Evolutionary conservation across 2,888 invertebrate species (phyloP), one percentile per base, ranked within the genome.

Genomic region (Drosophila buzzatii): DNA sequence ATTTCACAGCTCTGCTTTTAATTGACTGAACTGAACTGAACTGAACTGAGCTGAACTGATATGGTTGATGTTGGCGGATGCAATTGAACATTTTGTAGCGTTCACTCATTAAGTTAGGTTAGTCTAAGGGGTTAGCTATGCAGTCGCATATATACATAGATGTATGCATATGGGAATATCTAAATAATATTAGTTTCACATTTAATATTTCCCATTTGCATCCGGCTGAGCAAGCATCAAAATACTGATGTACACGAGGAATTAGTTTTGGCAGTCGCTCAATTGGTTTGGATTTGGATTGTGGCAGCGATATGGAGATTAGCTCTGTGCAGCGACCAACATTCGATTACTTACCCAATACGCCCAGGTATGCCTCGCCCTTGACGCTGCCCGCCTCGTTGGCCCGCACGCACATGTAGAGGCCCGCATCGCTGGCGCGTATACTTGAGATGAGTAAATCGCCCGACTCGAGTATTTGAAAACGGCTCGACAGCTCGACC

Each of bases 351-450:
- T 94, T 93, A 97, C 97, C 97, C 87, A 98, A 94, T 70, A 99
- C 98, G 80, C 95, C 95, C 68, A 99, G 94, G 92, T 95, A 96
- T 47, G 97, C 98, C 82, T 97, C 96, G 65, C 96, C 98, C 80
- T 96, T 95, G 37, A 97, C 96, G 77, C 95, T 95, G 47, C 99
- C 99, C 60, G 98, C 98, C 93, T 97, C 97, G 92, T 99, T 99
- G 58, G 96, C 95, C 72, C 98, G 95, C 53, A 96, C 94, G 92
- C 99, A 99, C 12, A 96, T 96, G 93, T 99, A 99, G 91, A 96
- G 95, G 33, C 98, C 99, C 71, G 96, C 96, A 93, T 99, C 98
- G 33, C 95, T 94, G 76, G 96, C 95, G 73, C 96, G 95, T 3
- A 98, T 96, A 70, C 97, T 96, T 8, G 98, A 96, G 78, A 99